Evolutionary conservation across 2,888 invertebrate genomes (phyloP).

Genomic region (Ophion obscuratus): DNA sequence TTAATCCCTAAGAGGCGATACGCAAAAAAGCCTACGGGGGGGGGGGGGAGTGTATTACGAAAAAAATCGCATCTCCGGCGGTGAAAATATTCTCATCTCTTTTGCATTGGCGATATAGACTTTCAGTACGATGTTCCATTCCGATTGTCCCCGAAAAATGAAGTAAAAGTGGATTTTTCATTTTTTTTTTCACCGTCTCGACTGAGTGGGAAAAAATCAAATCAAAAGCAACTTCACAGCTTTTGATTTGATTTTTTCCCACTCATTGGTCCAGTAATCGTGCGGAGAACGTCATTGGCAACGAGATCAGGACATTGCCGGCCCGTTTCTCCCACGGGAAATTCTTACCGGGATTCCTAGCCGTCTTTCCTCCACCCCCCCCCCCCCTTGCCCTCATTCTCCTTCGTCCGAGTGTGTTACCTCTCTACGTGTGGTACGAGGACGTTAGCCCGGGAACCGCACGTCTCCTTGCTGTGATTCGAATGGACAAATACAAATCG

Average conservation of each 20-base stretch:
- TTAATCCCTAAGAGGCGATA: too few species aligned
- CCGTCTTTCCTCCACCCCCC: not conserved
- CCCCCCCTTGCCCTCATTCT: not conserved
- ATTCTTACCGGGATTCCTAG: constrained; percentile 50
- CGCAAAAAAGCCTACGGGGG: too few species aligned
- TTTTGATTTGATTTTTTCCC: not conserved
- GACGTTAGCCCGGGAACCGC: constrained; percentile 48
- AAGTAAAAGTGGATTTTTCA: constrained; percentile 8
- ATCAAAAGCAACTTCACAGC: too few species aligned
- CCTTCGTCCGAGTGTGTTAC: not conserved
- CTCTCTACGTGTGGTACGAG: constrained; percentile 36
- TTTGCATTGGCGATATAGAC: too few species aligned
- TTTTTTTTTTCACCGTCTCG: not conserved
- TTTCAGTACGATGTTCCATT: too few species aligned
- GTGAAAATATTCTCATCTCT: too few species aligned
- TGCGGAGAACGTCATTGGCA: constrained; percentile 39
- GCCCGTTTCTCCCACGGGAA: constrained; percentile 61
- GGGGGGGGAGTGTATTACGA: too few species aligned
- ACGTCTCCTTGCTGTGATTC: constrained; percentile 56
- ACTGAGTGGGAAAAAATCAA: too few species aligned
- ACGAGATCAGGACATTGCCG: constrained; percentile 49
- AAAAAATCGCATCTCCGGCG: too few species aligned
- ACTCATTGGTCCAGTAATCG: constrained; percentile 8
- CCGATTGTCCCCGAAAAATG: too few species aligned
- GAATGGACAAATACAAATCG: constrained; percentile 52